Evolutionary conservation across 2,888 invertebrate species (phyloP), one percentile per base, ranked within the genome.

Genomic region (Drosophila koepferae): DNA sequence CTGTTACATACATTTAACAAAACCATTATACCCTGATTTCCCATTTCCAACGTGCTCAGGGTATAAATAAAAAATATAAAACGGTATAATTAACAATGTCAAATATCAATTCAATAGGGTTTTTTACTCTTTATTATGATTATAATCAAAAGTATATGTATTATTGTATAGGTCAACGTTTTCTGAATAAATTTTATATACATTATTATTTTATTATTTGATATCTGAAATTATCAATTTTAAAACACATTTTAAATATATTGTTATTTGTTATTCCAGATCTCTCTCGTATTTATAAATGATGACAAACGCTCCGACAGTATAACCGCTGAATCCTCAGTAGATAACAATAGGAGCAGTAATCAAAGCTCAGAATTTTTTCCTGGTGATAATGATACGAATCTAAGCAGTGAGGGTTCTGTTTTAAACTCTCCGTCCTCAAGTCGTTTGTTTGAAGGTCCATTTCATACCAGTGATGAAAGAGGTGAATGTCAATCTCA

Each of bases 211-310:
- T 31, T 31, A 31, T 31, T 31, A 20, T 31, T 31, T 7, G 10
- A 23, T 23, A 31, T n/a, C 7, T 51, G 3, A 31, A 36, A 4
- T 28, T 14, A 2, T 20, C 12, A 48, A 31, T 44, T 16, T 8
- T 36, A 9, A 28, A 28, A 28, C 18, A n/a, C 3, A 43, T 43
- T 43, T 41, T 43, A 1, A 18, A 18, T 43, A 18, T 18, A 3
- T 43, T 43, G 9, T 18, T 43, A 10, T 46, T 36, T 49, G 0
- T 43, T 8, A 12, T 71, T 67, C 0, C 49, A 85, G 85, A 81
- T 85, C 85, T 84, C 85, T 38, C 73, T 85, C 63, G 67, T 89
- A 63, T 85, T 89, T 63, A 38, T 46, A 46, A 77, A 89, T 69
- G 71, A 70, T 55, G 79, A 68, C 36, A 81, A 69, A 31, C 63